A percentile compares a stretch with the other conserved stretches of the same genome.
phyloP scores from a whole-genome alignment of 1,140 invertebrate genomes.

The Coenobita brevimanus region DNA sequence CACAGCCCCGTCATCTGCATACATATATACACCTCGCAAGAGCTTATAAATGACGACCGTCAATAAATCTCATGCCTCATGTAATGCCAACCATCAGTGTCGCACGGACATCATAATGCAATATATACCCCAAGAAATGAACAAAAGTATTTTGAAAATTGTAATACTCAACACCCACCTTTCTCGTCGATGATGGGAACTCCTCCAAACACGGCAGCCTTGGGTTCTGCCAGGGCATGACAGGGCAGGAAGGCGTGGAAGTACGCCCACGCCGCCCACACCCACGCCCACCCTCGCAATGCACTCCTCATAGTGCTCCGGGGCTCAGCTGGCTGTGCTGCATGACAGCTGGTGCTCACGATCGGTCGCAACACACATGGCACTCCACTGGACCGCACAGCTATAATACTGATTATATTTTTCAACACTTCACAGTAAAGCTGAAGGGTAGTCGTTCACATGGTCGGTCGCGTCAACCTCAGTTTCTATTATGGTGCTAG shows the following conservation, averaged over 20 bases:
- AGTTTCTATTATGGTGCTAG: no score
- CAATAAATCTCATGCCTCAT: conserved; percentile 17
- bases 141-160: not conserved
- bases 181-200: conserved; percentile 63
- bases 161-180: conserved; percentile 26
- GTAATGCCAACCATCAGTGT: conserved; percentile 50
- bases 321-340: conserved; percentile 28
- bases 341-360: not conserved
- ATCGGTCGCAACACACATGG: not conserved
- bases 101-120: conserved; percentile 12
- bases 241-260: conserved; percentile 45
- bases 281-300: conserved; percentile 42
- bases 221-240: conserved; percentile 57
- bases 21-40: conserved; percentile 1
- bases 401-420: not conserved
- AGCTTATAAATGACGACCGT: conserved; percentile 4
- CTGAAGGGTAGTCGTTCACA: no score
- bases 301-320: conserved; percentile 40
- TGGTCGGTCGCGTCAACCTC: no score
- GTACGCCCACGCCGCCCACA: conserved; percentile 53
- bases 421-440: not conserved
- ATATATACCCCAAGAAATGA: not conserved
- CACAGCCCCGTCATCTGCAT: conserved; percentile 22
- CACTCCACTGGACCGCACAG: not conserved
- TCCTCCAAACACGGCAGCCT: conserved; percentile 57